Evolutionary conservation across 2,113 vertebrate genomes (phyloP), one percentile per base, ranked within the genome.

Genomic region (Myotis lucifugus): DNA sequence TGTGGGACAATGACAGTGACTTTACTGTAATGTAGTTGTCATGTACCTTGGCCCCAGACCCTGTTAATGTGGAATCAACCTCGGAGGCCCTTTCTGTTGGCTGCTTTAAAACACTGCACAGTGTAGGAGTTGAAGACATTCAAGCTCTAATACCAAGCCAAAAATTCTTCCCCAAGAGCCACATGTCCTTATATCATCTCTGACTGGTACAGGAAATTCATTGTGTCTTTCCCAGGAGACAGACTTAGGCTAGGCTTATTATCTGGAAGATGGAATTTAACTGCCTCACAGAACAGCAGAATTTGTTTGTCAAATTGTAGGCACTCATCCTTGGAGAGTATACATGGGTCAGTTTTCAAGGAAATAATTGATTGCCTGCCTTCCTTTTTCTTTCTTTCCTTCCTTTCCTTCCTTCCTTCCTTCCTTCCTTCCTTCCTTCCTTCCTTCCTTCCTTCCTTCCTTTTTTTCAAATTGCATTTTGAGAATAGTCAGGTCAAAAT

Each of bases 191-290:
- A 61, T 10, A 29, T 61, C 59, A 70, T 95, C 32, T 91, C 34
- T 85, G 66, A 48, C 29, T 27, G 81, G 17, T 69, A 27, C 59
- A 69, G 73, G 25, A 91, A 89, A 93, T 91, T n/a, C 72, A 82
- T 85, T 77, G 29, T 74, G 11, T 15, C 73, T 93, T 91, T 94
- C 69, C 79, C 94, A 89, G 54, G 86, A 90, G 91, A 37, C 34
- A 90, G 48, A 50, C 48, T 91, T 78, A 72, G 67, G 73, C 90
- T 94, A 42, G 40, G 40, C 40, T 42, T 95, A 85, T 95, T 85
- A 92, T 90, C 83, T 88, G 34, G 32, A 94, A 96, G 69, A 89
- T 94, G 85, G 83, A n/a, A 95, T 95, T 94, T 95, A 83, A 93
- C 64, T 95, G 54, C 69, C 18, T 93, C 90, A 93, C 61, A 82